Evolutionary conservation across 2,113 vertebrate species (phyloP).

Genomic region (Zootoca vivipara): DNA sequence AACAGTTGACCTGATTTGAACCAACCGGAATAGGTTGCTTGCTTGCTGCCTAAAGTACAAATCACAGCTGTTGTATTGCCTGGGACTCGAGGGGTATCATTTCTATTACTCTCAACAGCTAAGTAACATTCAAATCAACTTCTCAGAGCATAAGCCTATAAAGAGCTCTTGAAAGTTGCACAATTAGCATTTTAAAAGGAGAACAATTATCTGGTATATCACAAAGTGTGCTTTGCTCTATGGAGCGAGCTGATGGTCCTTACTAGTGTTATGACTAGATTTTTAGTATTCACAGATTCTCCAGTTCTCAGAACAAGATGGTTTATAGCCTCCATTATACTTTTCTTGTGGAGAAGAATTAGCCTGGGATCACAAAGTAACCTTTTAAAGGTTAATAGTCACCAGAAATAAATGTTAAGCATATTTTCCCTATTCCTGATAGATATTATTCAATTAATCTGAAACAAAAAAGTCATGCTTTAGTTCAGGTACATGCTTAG

Average conservation of each 20-base stretch:
- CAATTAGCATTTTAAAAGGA: not conserved
- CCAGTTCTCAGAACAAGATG: not conserved
- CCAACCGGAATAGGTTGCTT: not conserved
- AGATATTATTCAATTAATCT: conserved; percentile 16
- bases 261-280: not conserved
- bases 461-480: conserved; percentile 8
- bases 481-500: not conserved
- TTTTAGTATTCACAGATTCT: conserved; percentile 1
- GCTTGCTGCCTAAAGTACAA: not conserved
- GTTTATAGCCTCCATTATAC: not conserved
- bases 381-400: conserved; percentile 25
- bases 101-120: not conserved
- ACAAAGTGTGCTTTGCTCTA: not conserved
- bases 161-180: not conserved
- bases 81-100: not conserved
- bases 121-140: not conserved
- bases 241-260: not conserved
- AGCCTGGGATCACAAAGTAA: conserved; percentile 15
- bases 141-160: not conserved
- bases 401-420: conserved; percentile 23
- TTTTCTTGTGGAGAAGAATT: conserved; percentile 5
- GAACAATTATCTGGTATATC: conserved; percentile 11
- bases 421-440: conserved; percentile 15
- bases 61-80: not conserved
- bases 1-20: not conserved